Evolutionary conservation across 2,888 invertebrate genomes (phyloP), one percentile per base, ranked within the genome.

Genomic region (Aporophyla nigra): DNA sequence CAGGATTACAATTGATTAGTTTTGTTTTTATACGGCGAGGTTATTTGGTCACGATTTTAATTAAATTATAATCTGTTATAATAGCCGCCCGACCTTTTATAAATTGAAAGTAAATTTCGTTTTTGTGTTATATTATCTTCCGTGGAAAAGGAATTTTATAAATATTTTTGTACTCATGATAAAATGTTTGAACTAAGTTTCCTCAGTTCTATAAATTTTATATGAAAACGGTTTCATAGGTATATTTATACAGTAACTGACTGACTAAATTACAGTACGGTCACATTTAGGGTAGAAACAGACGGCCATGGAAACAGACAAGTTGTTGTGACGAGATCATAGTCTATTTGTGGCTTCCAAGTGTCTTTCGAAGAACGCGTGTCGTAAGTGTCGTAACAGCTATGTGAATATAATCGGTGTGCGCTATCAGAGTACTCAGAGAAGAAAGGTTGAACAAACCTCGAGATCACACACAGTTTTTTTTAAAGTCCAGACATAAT

Each of bases 31-130:
- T 33, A 53, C 27, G n/a, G 1, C 10, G 40, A 27, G 10, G 21
- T 12, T 46, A 0, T 85, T 51, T 12, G 49, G 67, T 51, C 82
- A 71, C 76, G 71, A 65, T 14, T 69, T 85, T 71, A 82, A 82
- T 85, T 82, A 82, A 85, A 58, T 68, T 75, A 49, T 81, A 71
- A 85, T 68, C 74, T 46, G 19, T 33, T 43, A 46, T 66, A 70
- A 43, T 40, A 74, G 27, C 54, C 21, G 56, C 14, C 43, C 10
- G 56, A 43, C 27, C 58, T 84, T 73, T 53, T 46, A n/a, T 2
- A 65, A 76, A 82, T 82, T 82, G 46, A 71, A 82, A 65, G 49
- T 53, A 75, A 85, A 74, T 53, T 54, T 49, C 5, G 56, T 75
- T 63, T 63, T 24, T 2, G 19, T 33, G 16, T 10, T 16, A 58